Conservation (phyloP, 2,888 invertebrate species). For the Allophyes oxyacanthae region DNA sequence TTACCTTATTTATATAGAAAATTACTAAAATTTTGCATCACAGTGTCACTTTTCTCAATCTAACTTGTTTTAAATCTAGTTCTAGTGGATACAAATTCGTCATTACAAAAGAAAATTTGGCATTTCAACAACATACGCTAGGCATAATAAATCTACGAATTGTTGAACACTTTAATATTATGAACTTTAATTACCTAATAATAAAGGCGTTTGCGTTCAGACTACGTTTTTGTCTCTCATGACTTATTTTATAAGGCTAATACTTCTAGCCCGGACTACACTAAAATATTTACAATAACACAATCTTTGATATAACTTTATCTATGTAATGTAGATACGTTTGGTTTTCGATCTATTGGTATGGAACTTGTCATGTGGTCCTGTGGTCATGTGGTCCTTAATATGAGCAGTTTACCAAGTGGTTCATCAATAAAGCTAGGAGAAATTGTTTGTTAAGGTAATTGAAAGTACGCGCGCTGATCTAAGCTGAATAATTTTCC, state of each 20-base stretch:
- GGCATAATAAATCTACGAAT: conserved; percentile 15
- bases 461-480: too few species aligned
- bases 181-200: conserved; percentile 36
- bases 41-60: conserved; percentile 41
- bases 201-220: conserved; percentile 43
- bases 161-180: conserved; percentile 32
- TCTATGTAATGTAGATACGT: conserved; percentile 2
- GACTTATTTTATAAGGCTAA: conserved; percentile 24
- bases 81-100: conserved; percentile 3
- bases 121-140: conserved; percentile 39
- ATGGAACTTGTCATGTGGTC: too few species aligned
- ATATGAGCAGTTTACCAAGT: too few species aligned
- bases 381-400: too few species aligned
- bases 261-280: conserved; percentile 5
- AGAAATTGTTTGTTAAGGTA: too few species aligned
- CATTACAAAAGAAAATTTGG: conserved; percentile 46
- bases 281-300: conserved; percentile 50
- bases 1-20: conserved; percentile 34
- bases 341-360: neutral
- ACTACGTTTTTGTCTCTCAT: conserved; percentile 24
- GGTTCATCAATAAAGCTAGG: too few species aligned
- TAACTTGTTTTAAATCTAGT: conserved; percentile 6
- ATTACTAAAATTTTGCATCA: conserved; percentile 49
- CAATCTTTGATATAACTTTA: conserved; percentile 41
- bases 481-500: too few species aligned